Evolutionary conservation across 2,113 vertebrate genomes (phyloP).

Genomic region (Nerophis ophidion): DNA sequence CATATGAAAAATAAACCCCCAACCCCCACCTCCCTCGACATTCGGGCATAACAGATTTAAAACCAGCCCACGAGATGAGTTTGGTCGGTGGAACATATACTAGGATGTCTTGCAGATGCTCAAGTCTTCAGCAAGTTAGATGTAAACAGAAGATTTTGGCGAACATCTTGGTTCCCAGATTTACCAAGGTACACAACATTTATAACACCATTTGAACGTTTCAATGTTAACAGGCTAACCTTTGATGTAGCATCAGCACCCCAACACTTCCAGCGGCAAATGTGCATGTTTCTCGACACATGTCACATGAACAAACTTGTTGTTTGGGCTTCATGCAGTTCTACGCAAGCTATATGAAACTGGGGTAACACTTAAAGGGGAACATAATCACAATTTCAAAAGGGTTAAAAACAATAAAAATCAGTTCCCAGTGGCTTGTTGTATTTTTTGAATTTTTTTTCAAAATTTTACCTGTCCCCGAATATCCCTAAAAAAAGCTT

Average conservation of each 20-base stretch:
- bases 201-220: slow-evolving; percentile 28
- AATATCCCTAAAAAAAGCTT: too few relatives aligned
- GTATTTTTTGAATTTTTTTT: too few relatives aligned
- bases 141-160: not conserved
- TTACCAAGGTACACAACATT: slow-evolving; percentile 15
- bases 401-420: too few relatives aligned
- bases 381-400: too few relatives aligned
- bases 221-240: slow-evolving; percentile 5
- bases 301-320: slow-evolving; percentile 23
- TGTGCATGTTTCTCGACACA: slow-evolving; percentile 4
- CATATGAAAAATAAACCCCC: too few relatives aligned
- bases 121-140: not conserved
- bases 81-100: not conserved
- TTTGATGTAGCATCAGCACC: slow-evolving; percentile 18
- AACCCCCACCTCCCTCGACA: too few relatives aligned
- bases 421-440: too few relatives aligned
- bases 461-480: too few relatives aligned
- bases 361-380: slow-evolving; percentile 10
- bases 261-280: slow-evolving; percentile 17
- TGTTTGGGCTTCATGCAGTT: slow-evolving; percentile 5
- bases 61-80: too few relatives aligned
- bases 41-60: too few relatives aligned
- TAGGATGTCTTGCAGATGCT: not conserved
- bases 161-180: not conserved
- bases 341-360: slow-evolving; percentile 1